phyloP scores from a whole-genome alignment of 2,888 invertebrate species.

The Clanis bilineata region DNA sequence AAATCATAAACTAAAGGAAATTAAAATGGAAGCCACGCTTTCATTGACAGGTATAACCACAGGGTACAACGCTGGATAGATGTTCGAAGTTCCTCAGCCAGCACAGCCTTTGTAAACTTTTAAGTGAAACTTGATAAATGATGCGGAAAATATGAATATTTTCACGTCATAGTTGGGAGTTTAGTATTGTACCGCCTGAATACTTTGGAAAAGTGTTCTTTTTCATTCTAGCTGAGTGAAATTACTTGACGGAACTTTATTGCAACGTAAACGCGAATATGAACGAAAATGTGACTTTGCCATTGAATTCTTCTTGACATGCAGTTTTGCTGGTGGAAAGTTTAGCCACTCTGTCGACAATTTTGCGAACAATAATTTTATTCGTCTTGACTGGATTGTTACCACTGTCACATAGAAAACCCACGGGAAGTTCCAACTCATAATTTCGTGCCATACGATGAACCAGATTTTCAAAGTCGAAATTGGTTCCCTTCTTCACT shows the following conservation, averaged over 20 bases:
- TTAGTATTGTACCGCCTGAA: neutral
- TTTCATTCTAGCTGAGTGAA: neutral
- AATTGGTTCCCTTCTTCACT: too few species aligned
- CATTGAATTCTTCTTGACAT: neutral
- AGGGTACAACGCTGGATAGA: neutral
- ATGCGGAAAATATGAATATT: constrained; percentile 1
- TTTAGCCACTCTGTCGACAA: too few species aligned
- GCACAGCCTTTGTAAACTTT: constrained; percentile 4
- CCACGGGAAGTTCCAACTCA: too few species aligned
- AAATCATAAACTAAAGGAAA: neutral
- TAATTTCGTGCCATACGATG: too few species aligned
- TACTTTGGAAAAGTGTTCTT: neutral
- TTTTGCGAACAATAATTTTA: too few species aligned
- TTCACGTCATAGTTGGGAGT: constrained; percentile 6
- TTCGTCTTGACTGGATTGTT: too few species aligned
- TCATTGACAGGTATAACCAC: constrained; percentile 10
- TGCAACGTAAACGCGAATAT: neutral
- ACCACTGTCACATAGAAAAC: too few species aligned
- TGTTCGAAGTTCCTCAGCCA: neutral
- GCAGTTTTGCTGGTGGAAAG: neutral
- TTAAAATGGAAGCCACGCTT: neutral
- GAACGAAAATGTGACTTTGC: neutral
- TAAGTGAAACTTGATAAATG: constrained; percentile 7
- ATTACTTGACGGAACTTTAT: neutral
- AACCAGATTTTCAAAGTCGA: too few species aligned